Conservation (phyloP, 2,797 vertebrate species). For the Petrocephalus schoutedeni region DNA sequence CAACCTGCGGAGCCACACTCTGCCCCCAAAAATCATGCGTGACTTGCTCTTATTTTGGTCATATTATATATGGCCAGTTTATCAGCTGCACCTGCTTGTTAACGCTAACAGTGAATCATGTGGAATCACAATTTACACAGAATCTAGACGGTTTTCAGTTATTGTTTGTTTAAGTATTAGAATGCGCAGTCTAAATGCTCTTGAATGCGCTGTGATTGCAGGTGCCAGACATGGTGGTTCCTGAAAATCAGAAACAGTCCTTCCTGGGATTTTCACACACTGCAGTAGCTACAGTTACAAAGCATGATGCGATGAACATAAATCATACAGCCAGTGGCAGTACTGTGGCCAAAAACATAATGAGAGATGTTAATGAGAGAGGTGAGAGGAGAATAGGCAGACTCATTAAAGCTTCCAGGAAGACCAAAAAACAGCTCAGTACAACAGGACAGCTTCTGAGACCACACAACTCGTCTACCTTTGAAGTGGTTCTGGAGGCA, state of each 20-base stretch:
- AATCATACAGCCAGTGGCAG: neutral
- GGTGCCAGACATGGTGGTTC: neutral
- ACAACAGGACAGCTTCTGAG: neutral
- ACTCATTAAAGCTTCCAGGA: neutral
- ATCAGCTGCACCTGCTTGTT: neutral
- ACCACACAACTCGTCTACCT: neutral
- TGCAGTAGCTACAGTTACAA: neutral
- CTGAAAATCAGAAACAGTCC: neutral
- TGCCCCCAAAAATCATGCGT: neutral
- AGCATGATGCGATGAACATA: neutral
- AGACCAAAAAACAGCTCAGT: neutral
- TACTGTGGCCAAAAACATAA: neutral
- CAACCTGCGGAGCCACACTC: no score
- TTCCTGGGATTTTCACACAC: neutral
- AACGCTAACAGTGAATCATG: neutral
- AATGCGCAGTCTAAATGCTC: neutral
- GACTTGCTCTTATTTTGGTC: neutral
- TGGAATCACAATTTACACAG: neutral
- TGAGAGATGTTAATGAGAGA: neutral
- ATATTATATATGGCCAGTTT: neutral
- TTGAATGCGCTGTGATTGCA: neutral
- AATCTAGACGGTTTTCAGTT: neutral
- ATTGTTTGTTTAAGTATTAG: slow-evolving; percentile 40
- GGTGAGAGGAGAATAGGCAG: neutral
- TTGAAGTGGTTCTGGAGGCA: neutral